Percentiles rank a stretch among this genome's conserved stretches.
These are phyloP conservation scores for Nematolebias whitei DNA, from an alignment of 2,113 vertebrate genomes.

Conservation along the genomic window DNA sequence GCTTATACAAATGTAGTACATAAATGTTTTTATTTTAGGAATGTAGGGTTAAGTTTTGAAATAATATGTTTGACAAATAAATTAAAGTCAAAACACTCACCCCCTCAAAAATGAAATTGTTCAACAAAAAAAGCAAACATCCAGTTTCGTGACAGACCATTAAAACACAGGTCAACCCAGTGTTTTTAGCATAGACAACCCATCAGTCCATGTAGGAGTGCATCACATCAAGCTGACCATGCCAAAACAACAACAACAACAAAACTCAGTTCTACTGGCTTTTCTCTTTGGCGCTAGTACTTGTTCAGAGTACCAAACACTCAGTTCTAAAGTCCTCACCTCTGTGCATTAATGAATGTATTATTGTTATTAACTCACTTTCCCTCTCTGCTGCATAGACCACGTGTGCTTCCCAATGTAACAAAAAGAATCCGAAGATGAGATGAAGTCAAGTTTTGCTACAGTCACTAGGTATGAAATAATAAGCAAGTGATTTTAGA, in stretches of 20 bases:
- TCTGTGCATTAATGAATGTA: conserved; percentile 38
- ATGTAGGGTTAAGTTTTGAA: conserved; percentile 56
- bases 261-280: conserved; percentile 5
- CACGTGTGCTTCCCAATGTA: conserved; percentile 42
- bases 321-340: conserved; percentile 27
- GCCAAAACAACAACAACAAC: too few species aligned
- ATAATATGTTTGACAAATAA: conserved; percentile 18
- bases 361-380: conserved; percentile 17
- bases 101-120: conserved; percentile 27
- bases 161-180: conserved; percentile 57
- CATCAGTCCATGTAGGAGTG: conserved; percentile 41
- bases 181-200: conserved; percentile 45
- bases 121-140: conserved; percentile 27
- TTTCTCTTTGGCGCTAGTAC: conserved; percentile 67
- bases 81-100: conserved; percentile 27
- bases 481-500: conserved; percentile 11
- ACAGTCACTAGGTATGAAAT: conserved; percentile 45
- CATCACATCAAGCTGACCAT: neutral
- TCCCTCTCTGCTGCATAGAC: conserved; percentile 56
- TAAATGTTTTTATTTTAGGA: conserved; percentile 43
- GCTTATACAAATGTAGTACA: conserved; percentile 18
- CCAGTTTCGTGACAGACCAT: conserved; percentile 41
- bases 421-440: conserved; percentile 11
- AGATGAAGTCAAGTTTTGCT: conserved; percentile 35
- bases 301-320: conserved; percentile 42